These are phyloP conservation scores for Silurus meridionalis DNA, from an alignment of 2,113 vertebrate genomes.

Conservation along the genomic window DNA sequence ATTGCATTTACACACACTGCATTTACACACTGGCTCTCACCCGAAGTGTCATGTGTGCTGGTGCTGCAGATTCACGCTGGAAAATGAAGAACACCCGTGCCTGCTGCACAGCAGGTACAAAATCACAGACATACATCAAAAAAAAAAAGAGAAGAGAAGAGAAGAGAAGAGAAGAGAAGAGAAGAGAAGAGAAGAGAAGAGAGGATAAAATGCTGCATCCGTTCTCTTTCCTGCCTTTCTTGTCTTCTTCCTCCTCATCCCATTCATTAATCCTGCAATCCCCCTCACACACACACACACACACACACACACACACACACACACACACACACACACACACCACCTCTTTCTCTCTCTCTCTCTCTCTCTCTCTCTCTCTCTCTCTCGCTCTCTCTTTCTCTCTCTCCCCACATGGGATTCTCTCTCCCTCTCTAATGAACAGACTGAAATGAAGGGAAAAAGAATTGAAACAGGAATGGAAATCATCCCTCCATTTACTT, in stretches of 20 bases:
- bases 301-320: no score
- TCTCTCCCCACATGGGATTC: constrained; percentile 51
- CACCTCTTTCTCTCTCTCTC: constrained; percentile 2
- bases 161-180: no score
- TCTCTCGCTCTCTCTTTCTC: constrained; percentile 23
- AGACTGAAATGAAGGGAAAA: constrained; percentile 26
- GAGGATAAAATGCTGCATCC: constrained; percentile 64
- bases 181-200: no score
- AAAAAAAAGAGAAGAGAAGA: constrained; percentile 25
- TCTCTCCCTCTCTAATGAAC: constrained; percentile 30
- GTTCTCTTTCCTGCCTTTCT: constrained; percentile 45
- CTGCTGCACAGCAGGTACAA: constrained; percentile 32
- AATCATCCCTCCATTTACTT: constrained; percentile 72
- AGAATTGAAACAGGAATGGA: constrained; percentile 65
- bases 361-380: not conserved
- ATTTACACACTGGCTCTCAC: constrained; percentile 35
- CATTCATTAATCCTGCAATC: constrained; percentile 21
- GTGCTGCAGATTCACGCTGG: constrained; percentile 46
- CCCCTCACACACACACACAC: not conserved
- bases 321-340: no score
- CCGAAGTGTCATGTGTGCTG: constrained; percentile 39
- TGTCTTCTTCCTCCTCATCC: not conserved
- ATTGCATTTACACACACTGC: constrained; percentile 16
- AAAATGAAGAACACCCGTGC: constrained; percentile 45
- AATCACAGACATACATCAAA: constrained; percentile 38